Evolutionary conservation across 2,113 vertebrate species (phyloP), one percentile per base, ranked within the genome.

Genomic region (Poicephalus meyeri): DNA sequence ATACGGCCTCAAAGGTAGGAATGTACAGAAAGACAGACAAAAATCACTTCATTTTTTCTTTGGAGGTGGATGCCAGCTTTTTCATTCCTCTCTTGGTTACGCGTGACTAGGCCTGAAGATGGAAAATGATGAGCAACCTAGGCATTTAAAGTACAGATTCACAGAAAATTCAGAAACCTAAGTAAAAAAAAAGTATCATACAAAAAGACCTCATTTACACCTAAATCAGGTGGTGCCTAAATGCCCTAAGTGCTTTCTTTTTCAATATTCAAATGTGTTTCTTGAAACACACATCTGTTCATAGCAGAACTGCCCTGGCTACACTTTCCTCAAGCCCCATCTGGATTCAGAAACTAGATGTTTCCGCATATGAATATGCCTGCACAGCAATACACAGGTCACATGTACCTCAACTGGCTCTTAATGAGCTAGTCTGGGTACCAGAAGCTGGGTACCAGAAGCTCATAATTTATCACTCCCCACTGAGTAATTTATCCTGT

Each of bases 1-100:
- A 91, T 91, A 89, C 9, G 66, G 91, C 77, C 97, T 96, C 91
- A 94, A 95, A 95, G 80, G 88, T 52, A 96, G 80, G 86, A 88
- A 96, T 90, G 88, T 71, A 25, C 55, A 92, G 93, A 97, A 97
- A 95, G 76, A 94, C 50, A 80, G 84, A 69, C 23, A 91, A 52
- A 85, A 70, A 88, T 55, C 13, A 83, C 47, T 70, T 93, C n/a
- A 6, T 86, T 91, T 92, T 89, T 50, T 85, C 18, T 78, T 86
- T 66, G n/a, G 58, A 96, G 25, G 50, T 14, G 15, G 33, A 71
- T n/a, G 47, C 25, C 58, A 73, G 74, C 23, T 33, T 88, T 47
- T 80, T 66, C 44, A 63, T 5, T 89, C 23, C 18, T 90, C 16
- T 69, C 44, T 85, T 58, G 21, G 13, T 76, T 50, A 39, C 33